These are phyloP conservation scores for Gambusia yucatana DNA, from an alignment of 2,797 vertebrate species.

Conservation along the genomic window DNA sequence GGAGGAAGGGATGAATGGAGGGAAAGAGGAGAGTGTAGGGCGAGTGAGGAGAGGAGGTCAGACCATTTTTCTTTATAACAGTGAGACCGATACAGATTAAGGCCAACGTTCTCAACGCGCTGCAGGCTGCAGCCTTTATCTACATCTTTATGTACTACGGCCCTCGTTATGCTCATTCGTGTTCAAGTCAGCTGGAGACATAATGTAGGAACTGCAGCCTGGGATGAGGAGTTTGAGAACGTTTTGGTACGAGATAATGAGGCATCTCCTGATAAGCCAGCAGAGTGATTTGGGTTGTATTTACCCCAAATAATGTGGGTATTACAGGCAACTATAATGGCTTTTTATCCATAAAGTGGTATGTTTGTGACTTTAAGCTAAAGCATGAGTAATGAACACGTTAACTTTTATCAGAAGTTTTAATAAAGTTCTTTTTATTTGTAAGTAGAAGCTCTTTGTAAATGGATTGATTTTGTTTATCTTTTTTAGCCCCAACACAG, in stretches of 20 bases:
- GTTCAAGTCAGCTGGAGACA: constrained; percentile 25
- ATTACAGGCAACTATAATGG: background rate
- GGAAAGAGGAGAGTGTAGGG: constrained; percentile 34
- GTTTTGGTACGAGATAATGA: constrained; percentile 13
- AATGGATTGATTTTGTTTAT: background rate
- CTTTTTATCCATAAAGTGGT: background rate
- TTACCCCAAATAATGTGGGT: background rate
- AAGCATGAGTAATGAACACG: background rate
- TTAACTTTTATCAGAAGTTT: background rate
- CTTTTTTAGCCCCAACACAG: background rate
- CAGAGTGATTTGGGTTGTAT: background rate
- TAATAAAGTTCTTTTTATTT: background rate
- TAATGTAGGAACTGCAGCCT: constrained; percentile 9
- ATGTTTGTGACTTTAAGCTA: background rate
- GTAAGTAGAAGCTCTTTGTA: background rate
- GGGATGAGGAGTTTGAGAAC: background rate
- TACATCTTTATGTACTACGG: constrained; percentile 11
- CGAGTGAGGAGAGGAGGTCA: constrained; percentile 60
- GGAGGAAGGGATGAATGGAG: constrained; percentile 44
- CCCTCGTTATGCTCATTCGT: constrained; percentile 37
- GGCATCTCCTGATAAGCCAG: background rate
- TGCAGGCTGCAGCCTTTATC: constrained; percentile 32
- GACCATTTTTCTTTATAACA: constrained; percentile 44
- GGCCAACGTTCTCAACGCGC: constrained; percentile 33
- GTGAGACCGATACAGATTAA: constrained; percentile 49